Evolutionary conservation across 2,797 vertebrate species (phyloP), one percentile per base, ranked within the genome.

Genomic region (Alauda arvensis): DNA sequence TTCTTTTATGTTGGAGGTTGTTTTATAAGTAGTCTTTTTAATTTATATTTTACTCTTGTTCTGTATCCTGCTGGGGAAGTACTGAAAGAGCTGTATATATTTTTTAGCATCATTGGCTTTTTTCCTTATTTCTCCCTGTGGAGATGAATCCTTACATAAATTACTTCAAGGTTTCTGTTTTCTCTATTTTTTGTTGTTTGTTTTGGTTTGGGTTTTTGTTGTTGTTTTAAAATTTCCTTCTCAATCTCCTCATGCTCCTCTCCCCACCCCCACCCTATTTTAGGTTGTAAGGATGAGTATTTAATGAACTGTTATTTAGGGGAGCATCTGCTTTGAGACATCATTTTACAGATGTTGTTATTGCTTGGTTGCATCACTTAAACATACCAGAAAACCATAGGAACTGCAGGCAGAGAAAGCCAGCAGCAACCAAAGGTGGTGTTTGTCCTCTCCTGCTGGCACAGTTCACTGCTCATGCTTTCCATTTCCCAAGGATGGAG

Each of bases 91-190:
- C 43, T 76, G 77, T 91, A 59, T 88, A 45, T 88, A 82, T 89
- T 86, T 91, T 91, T 78, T 85, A 93, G 17, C 45, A 43, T 93
- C 92, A 83, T 83, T 93, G 88, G 46, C 67, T 78, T 89, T 94
- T 93, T 89, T 77, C 60, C 75, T 81, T 94, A 75, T 74, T 85
- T 88, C 43, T 94, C 62, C 83, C 70, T n/a, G 24, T 79, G 78
- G 83, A 92, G 33, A 83, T 83, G 67, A 92, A 18, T 62, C 37
- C n/a, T 85, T 80, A 87, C 65, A 84, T 94, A 92, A 87, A 89
- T 93, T 91, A 89, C 62, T 91, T 75, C 63, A 85, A 91, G 33
- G 39, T 76, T 85, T n/a, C 31, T 69, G 37, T 70, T 82, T 77
- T 68, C 46, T 62, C 69, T 15, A 12, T 8, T 56, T 78, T 34